phyloP scores from a whole-genome alignment of 2,113 vertebrate species.

The Arenaria interpres region DNA sequence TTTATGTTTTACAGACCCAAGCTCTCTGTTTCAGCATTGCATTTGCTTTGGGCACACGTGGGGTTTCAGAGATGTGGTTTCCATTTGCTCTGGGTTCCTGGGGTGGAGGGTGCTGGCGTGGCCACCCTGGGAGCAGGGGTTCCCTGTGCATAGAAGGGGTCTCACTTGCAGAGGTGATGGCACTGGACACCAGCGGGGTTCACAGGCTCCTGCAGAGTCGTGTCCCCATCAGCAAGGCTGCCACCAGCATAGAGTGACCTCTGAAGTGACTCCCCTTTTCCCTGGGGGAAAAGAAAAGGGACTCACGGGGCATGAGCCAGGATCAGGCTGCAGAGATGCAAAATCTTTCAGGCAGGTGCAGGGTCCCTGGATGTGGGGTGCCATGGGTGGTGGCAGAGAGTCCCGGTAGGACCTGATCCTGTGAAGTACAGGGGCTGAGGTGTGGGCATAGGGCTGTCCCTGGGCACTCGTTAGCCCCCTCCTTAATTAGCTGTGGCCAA shows the following conservation, averaged over 20 bases:
- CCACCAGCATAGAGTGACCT: not conserved
- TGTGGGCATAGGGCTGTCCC: not conserved
- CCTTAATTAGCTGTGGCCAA: not conserved
- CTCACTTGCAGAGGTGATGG: not conserved
- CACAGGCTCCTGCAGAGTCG: too few relatives aligned
- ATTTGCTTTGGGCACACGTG: not conserved
- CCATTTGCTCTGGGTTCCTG: not conserved
- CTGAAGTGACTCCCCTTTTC: not conserved
- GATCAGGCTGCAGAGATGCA: not conserved
- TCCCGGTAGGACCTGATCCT: too few relatives aligned
- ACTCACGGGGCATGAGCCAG: not conserved
- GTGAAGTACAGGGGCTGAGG: not conserved
- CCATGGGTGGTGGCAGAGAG: not conserved
- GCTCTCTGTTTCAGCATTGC: not conserved
- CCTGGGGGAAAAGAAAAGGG: not conserved
- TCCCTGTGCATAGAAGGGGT: not conserved
- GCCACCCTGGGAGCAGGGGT: rapidly evolving
- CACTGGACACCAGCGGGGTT: not conserved
- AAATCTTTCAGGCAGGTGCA: not conserved
- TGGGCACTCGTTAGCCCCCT: not conserved
- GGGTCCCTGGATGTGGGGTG: not conserved
- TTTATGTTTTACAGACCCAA: not conserved
- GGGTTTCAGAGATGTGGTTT: not conserved
- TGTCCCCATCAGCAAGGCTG: not conserved
- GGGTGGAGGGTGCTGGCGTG: rapidly evolving